Evolutionary conservation across 2,797 vertebrate species (phyloP).

Genomic region (Paratrypauchen microcephalus): DNA sequence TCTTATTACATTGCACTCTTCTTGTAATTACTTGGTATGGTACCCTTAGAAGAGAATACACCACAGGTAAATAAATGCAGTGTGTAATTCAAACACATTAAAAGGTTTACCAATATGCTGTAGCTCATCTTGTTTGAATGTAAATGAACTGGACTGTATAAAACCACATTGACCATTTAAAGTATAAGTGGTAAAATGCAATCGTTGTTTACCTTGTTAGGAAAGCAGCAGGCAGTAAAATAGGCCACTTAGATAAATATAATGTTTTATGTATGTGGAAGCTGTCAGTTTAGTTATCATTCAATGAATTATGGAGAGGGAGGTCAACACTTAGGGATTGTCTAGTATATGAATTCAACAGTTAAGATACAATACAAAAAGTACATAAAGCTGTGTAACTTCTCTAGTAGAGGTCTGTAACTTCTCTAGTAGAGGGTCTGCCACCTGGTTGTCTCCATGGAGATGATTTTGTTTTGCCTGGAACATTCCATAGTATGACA

Average conservation of each 20-base stretch:
- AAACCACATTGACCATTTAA: neutral
- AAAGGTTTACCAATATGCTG: neutral
- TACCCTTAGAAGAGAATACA: neutral
- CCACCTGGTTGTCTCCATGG: neutral
- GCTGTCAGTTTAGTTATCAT: slow-evolving; percentile 9
- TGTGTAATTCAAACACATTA: neutral
- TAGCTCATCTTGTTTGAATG: neutral
- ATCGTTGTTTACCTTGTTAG: neutral
- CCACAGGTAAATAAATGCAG: neutral
- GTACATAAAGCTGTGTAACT: neutral
- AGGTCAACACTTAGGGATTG: neutral
- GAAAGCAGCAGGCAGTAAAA: neutral
- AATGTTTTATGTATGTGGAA: slow-evolving; percentile 4
- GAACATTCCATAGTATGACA: neutral
- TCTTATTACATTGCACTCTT: too few relatives aligned
- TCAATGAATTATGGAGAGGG: slow-evolving; percentile 9
- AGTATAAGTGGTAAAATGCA: neutral
- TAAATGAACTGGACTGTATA: neutral
- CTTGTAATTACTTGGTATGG: too few relatives aligned
- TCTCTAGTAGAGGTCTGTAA: neutral
- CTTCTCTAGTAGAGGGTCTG: neutral
- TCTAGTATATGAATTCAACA: neutral
- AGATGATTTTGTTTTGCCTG: neutral
- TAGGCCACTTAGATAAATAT: slow-evolving; percentile 9
- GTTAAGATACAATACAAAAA: neutral